Evolutionary conservation across 1,140 invertebrate genomes (phyloP).

Genomic region (Tetramorium simillimum): DNA sequence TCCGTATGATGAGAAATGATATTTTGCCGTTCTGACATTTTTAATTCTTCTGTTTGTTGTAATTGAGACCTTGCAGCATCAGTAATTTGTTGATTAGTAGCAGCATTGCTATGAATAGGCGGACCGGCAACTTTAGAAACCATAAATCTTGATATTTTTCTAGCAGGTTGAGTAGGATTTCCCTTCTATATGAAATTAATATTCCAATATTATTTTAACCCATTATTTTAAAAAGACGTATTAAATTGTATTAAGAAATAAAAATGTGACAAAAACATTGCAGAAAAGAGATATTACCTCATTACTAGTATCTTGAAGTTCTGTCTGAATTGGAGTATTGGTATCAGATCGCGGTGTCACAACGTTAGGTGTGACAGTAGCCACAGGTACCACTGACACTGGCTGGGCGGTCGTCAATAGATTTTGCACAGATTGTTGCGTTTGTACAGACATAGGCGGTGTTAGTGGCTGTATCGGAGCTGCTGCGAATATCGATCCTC

Average conservation of each 20-base stretch:
- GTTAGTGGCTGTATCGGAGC: slow-evolving; percentile 78
- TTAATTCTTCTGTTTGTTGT: slow-evolving; percentile 74
- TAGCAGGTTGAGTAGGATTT: slow-evolving; percentile 76
- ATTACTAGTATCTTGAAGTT: slow-evolving; percentile 75
- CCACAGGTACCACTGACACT: slow-evolving; percentile 74
- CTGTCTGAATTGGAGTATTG: slow-evolving; percentile 76
- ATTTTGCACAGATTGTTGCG: slow-evolving; percentile 71
- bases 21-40: slow-evolving; percentile 64
- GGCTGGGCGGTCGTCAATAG: slow-evolving; percentile 76
- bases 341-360: slow-evolving; percentile 74
- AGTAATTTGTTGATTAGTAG: slow-evolving; percentile 67
- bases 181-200: slow-evolving; percentile 64
- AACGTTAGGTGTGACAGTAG: slow-evolving; percentile 76
- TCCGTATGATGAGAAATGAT: slow-evolving; percentile 71
- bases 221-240: not conserved
- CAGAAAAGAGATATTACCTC: slow-evolving; percentile 72
- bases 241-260: not conserved
- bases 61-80: slow-evolving; percentile 59
- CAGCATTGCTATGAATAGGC: slow-evolving; percentile 66
- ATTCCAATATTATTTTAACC: slow-evolving; percentile 42
- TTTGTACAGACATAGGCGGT: slow-evolving; percentile 69
- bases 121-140: slow-evolving; percentile 85
- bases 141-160: slow-evolving; percentile 86
- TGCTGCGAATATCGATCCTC: slow-evolving; percentile 73
- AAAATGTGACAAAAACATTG: slow-evolving; percentile 11